Evolutionary conservation across 2,797 vertebrate species (phyloP).

Genomic region (Borostomias antarcticus): DNA sequence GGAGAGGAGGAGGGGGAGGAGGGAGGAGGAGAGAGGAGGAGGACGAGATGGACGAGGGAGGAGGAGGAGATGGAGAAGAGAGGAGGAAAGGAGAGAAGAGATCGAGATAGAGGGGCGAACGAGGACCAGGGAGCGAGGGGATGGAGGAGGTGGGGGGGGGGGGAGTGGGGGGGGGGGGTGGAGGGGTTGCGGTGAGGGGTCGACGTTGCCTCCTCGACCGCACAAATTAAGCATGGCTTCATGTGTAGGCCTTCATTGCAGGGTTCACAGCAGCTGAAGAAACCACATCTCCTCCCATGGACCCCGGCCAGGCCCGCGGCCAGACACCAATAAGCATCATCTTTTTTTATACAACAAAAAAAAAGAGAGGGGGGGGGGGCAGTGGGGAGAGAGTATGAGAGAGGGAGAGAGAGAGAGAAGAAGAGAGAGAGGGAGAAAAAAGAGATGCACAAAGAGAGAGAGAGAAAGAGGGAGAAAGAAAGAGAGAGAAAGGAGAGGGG

Average conservation of each 20-base stretch:
- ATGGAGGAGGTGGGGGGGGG: neutral
- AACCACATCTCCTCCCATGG: constrained; percentile 75
- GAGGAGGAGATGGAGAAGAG: constrained; percentile 22
- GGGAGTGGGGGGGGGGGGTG: neutral
- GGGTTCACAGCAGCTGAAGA: constrained; percentile 72
- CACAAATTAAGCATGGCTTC: constrained; percentile 66
- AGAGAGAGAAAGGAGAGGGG: constrained; percentile 15
- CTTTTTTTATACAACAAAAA: constrained; percentile 60
- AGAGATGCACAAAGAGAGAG: constrained; percentile 16
- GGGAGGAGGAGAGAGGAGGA: neutral
- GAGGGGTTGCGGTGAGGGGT: constrained; percentile 16
- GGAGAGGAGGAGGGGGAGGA: neutral
- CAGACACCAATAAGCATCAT: constrained; percentile 67
- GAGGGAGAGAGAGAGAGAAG: constrained; percentile 28
- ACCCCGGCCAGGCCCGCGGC: constrained; percentile 59
- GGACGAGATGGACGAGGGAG: neutral
- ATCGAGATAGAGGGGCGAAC: constrained; percentile 20
- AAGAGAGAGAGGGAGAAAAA: constrained; percentile 4
- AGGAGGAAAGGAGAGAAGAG: constrained; percentile 12
- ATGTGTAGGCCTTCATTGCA: constrained; percentile 62
- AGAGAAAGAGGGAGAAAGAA: constrained; percentile 33
- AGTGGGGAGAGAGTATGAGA: constrained; percentile 7
- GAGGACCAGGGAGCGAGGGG: constrained; percentile 14
- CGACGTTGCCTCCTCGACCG: constrained; percentile 43
- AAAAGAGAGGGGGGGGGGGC: constrained; percentile 35